Base-by-base conservation (phyloP, 2,888 invertebrate genomes). In the Cephus sareptanus region DNA sequence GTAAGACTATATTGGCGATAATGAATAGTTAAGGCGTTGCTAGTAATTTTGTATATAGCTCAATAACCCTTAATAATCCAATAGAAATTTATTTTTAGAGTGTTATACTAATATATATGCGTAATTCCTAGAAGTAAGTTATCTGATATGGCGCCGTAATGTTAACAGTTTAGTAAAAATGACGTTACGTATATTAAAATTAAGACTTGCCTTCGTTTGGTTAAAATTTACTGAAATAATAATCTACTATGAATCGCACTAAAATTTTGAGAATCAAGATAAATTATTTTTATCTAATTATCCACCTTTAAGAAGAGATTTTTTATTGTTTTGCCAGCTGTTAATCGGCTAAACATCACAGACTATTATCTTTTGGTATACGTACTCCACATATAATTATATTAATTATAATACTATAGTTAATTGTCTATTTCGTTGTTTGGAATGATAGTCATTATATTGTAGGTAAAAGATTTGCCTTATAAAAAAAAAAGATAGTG, bases 401-500 rank as follows among this genome's bases (percentile, higher is more conserved):
- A 71, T 56, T 76, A 34, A 76, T 69, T 30, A 40, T 78, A 12
- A 70, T 33, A n/a, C 31, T 31, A 31, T 71, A 12, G 1, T 71
- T 33, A 71, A 71, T 56, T 56, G 9, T 71, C 71, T 33, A 9
- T 31, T 34, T 34, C 30, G 56, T 73, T 78, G 34, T 56, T 40
- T 33, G n/a, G n/a, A 56, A 75, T 12, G 34, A 68, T 70, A 74
- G 77, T 56, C 40, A 30, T 75, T 71, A 37, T 37, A 73, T 23
- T 15, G 31, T 71, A 35, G 73, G 71, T 78, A 71, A 78, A 78
- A 77, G 40, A n/a, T 78, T 75, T 78, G 78, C 78, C 78, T 78
- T 40, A 76, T 68, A 15, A 31, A 30, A 15, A 76, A 76, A 76
- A 68, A 69, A 11, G 33, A 33, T 12, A 71, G 31, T 37, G 33